Percentiles rank a stretch among this genome's conserved stretches.
Conservation (phyloP, 2,888 invertebrate genomes). For the Scaptomyza caliginosa region DNA sequence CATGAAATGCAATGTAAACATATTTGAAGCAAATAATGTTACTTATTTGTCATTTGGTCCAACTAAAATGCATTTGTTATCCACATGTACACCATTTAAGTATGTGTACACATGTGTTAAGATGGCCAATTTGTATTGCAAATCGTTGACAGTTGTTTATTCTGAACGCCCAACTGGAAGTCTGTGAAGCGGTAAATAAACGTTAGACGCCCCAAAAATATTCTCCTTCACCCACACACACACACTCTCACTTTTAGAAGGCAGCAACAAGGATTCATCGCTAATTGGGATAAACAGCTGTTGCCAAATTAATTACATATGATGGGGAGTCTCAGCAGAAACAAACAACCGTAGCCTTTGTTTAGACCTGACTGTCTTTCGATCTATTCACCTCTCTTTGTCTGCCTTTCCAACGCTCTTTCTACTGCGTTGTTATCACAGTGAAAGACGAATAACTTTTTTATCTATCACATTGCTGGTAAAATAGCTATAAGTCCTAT, state of each 20-base stretch:
- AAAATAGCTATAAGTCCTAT: conserved; percentile 47
- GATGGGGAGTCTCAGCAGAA: conserved; percentile 49
- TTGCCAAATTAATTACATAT: conserved; percentile 79
- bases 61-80: not conserved
- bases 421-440: conserved; percentile 12
- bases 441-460: conserved; percentile 15
- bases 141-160: conserved; percentile 46
- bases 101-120: not conserved
- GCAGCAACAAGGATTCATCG: conserved; percentile 48
- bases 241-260: not conserved
- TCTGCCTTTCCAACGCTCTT: not conserved
- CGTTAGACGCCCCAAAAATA: conserved; percentile 1
- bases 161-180: conserved; percentile 16
- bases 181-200: conserved; percentile 28
- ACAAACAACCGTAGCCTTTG: conserved; percentile 20
- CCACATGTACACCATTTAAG: not conserved
- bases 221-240: not conserved
- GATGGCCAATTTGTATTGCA: conserved; percentile 17
- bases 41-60: not conserved
- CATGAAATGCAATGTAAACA: not conserved
- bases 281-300: conserved; percentile 77
- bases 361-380: conserved; percentile 1
- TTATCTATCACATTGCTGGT: conserved; percentile 17
- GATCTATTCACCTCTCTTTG: not conserved
- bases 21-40: not conserved